These are phyloP conservation scores for Drosophila subpulchrella DNA, from an alignment of 1,140 invertebrate genomes.

Conservation along the genomic window DNA sequence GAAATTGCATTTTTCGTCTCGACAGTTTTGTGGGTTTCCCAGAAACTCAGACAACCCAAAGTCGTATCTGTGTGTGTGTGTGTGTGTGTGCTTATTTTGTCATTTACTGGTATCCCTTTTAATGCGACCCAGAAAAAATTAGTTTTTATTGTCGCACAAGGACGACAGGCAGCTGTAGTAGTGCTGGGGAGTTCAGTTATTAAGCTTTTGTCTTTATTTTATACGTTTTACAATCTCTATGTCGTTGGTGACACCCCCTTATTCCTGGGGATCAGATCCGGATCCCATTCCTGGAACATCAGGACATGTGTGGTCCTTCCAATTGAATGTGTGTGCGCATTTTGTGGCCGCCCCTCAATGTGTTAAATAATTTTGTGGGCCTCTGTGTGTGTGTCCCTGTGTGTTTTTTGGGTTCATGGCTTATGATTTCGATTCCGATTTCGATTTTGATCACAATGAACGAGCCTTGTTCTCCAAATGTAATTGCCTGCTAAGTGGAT, in stretches of 20 bases:
- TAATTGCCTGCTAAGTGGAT: slow-evolving; percentile 57
- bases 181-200: slow-evolving; percentile 44
- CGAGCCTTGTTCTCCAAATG: slow-evolving; percentile 24
- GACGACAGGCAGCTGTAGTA: slow-evolving; percentile 5
- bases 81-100: slow-evolving; percentile 66
- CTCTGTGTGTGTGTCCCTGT: slow-evolving; percentile 9
- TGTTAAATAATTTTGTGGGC: slow-evolving; percentile 35
- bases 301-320: slow-evolving; percentile 34
- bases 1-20: slow-evolving; percentile 74
- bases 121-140: slow-evolving; percentile 76
- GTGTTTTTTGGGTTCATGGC: slow-evolving; percentile 22
- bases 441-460: slow-evolving; percentile 10
- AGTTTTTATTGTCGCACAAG: slow-evolving; percentile 73
- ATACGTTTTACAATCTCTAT: slow-evolving; percentile 68
- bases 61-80: slow-evolving; percentile 5
- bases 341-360: slow-evolving; percentile 39
- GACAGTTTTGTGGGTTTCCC: slow-evolving; percentile 49
- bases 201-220: slow-evolving; percentile 70
- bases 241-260: slow-evolving; percentile 35
- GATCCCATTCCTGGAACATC: neutral
- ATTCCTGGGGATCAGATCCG: slow-evolving; percentile 7
- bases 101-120: slow-evolving; percentile 65
- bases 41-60: slow-evolving; percentile 1
- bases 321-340: slow-evolving; percentile 60
- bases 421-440: slow-evolving; percentile 33